Conservation (phyloP, 2,797 vertebrate genomes). For the Lates japonicus region DNA sequence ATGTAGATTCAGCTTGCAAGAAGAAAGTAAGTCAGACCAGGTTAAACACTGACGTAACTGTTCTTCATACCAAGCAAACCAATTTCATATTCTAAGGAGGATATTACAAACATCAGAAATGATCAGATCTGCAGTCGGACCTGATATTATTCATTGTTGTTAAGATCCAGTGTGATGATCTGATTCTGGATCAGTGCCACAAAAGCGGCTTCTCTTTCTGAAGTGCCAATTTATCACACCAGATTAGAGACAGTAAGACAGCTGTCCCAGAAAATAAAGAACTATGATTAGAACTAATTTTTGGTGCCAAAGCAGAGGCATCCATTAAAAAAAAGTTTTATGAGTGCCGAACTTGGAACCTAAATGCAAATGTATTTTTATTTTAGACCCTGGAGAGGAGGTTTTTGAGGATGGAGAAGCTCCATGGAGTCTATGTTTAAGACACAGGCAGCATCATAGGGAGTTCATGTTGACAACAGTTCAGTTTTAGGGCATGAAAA, state of each 20-base stretch:
- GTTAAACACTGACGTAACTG: background rate
- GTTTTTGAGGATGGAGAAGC: background rate
- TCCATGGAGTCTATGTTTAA: constrained; percentile 1
- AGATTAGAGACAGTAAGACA: constrained; percentile 40
- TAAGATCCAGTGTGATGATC: constrained; percentile 23
- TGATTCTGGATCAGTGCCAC: constrained; percentile 39
- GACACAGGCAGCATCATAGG: background rate
- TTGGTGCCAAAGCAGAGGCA: constrained; percentile 11
- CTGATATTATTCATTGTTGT: constrained; percentile 23
- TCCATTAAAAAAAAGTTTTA: constrained; percentile 26
- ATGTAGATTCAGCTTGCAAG: background rate
- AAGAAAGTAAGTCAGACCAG: background rate
- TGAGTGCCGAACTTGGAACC: constrained; percentile 8
- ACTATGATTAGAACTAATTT: constrained; percentile 12
- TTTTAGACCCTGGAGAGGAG: background rate
- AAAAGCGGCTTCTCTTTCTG: background rate
- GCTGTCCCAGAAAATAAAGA: constrained; percentile 44
- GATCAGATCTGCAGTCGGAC: constrained; percentile 15
- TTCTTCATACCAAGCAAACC: background rate
- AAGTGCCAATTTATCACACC: constrained; percentile 38
- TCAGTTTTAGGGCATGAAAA: background rate
- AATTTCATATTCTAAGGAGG: background rate
- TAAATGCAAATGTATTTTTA: background rate
- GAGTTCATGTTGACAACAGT: background rate
- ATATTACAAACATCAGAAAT: constrained; percentile 41